Conservation (phyloP, 2,888 invertebrate genomes). For the Polydrusus pterygomalis region DNA sequence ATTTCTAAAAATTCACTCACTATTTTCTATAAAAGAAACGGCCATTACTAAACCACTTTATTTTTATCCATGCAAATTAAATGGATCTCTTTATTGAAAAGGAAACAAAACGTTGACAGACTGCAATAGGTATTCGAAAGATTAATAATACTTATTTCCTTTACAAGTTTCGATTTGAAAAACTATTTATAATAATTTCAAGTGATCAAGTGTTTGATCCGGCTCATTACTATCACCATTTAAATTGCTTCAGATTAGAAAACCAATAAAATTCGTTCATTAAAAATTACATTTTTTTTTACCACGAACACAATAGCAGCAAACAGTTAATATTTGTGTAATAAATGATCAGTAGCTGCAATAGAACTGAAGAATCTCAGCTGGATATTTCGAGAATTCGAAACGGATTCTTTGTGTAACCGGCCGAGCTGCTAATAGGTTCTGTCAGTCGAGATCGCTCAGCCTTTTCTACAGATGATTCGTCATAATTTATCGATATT, state of each 20-base stretch:
- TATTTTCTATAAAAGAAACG: too few relatives aligned
- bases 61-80: too few relatives aligned
- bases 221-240: background rate
- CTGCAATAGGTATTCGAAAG: too few relatives aligned
- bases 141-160: too few relatives aligned
- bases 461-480: conserved; percentile 64
- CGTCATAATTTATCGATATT: conserved; percentile 66
- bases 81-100: too few relatives aligned
- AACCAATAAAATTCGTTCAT: conserved; percentile 41
- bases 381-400: conserved; percentile 63
- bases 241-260: conserved; percentile 30
- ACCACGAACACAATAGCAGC: conserved; percentile 60
- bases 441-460: conserved; percentile 67
- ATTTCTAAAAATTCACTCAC: too few relatives aligned
- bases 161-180: too few relatives aligned
- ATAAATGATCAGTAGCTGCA: conserved; percentile 62
- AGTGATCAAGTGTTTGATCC: background rate
- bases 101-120: too few relatives aligned
- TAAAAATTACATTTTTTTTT: conserved; percentile 47
- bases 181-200: too few relatives aligned
- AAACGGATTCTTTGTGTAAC: conserved; percentile 60
- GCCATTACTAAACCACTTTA: too few relatives aligned
- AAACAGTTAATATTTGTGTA: conserved; percentile 67
- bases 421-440: conserved; percentile 67
- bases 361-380: conserved; percentile 58